These are phyloP conservation scores for Heliothis subflexa DNA, from an alignment of 1,140 invertebrate species.

Conservation along the genomic window DNA sequence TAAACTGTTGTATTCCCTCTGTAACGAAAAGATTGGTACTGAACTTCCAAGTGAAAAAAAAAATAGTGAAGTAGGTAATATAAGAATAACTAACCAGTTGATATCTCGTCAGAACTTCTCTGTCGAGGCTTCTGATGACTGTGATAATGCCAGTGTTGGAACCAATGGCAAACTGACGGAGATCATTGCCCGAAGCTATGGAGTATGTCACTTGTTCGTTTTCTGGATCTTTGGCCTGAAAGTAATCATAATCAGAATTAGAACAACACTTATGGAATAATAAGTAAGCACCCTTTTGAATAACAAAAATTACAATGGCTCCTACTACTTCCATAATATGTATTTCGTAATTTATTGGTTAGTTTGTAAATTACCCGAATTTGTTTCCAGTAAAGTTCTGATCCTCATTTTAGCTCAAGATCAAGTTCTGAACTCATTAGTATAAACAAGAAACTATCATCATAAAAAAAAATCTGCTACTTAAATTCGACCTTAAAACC, in stretches of 20 bases:
- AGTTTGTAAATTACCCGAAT: too few species aligned
- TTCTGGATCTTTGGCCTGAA: slow-evolving; percentile 94
- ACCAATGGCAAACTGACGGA: slow-evolving; percentile 94
- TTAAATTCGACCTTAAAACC: not conserved
- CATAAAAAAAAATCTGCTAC: too few species aligned
- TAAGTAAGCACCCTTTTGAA: not conserved
- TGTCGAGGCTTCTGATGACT: slow-evolving; percentile 93
- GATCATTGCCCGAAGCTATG: slow-evolving; percentile 94
- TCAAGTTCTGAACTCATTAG: too few species aligned
- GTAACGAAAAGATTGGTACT: too few species aligned
- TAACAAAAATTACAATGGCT: not conserved
- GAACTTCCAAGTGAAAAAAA: not conserved
- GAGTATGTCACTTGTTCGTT: slow-evolving; percentile 94
- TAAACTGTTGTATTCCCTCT: too few species aligned
- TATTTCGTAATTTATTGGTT: too few species aligned
- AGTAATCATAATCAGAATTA: not conserved
- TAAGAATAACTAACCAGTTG: slow-evolving; percentile 88
- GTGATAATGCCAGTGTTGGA: slow-evolving; percentile 93
- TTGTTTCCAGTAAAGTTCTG: too few species aligned
- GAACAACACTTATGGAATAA: not conserved
- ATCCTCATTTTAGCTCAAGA: too few species aligned
- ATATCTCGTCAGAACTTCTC: slow-evolving; percentile 95
- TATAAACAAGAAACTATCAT: too few species aligned
- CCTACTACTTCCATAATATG: too few species aligned
- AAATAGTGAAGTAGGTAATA: slow-evolving; percentile 14